Base-by-base conservation (phyloP, 1,140 invertebrate species). In the Scaptodrosophila lebanonensis region DNA sequence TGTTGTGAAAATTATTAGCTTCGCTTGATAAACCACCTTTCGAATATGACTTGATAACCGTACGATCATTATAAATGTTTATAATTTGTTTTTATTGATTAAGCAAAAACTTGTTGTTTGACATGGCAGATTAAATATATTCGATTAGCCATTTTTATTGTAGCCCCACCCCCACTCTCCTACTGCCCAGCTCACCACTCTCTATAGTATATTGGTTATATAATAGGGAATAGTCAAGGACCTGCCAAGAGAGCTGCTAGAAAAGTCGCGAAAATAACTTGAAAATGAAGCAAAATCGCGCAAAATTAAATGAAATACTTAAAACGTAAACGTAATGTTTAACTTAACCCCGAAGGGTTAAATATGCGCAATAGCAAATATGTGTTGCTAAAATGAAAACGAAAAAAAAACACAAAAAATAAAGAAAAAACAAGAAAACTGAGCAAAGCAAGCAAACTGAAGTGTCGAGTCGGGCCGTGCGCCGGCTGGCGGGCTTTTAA, bases 311-410 rank as follows among this genome's bases (percentile, higher is more conserved):
- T 70, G 43, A 52, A 66, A 43, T 60, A 3, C 32, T 33, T 13
- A 51, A 82, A 75, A 51, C 61, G 61, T 69, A 82, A 73, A 58
- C 69, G 69, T 66, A 79, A 69, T 73, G 73, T 53, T 82, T 79
- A 79, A 75, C 75, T 79, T 82, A 79, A 79, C 73, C 75, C 75
- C 64, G 20, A 63, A 63, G 69, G 73, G 73, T 79, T 79, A 79
- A 79, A 69, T 56, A 79, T 79, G 73, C 73, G 73, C 72, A 76
- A 77, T 65, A 59, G 71, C 66, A 77, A 71, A 54, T 42, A 47
- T 62, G 56, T 51, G 62, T 47, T 66, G 61, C 62, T 70, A 66
- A 35, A 57, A 48, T 17, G 29, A 17, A 22, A 12, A 48, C 7
- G 22, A 38, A 7, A 35, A 42, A 2, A 33, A 42, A 29, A 38